These are phyloP conservation scores for Ecliptopera silaceata DNA, from an alignment of 2,888 invertebrate genomes.

Conservation along the genomic window DNA sequence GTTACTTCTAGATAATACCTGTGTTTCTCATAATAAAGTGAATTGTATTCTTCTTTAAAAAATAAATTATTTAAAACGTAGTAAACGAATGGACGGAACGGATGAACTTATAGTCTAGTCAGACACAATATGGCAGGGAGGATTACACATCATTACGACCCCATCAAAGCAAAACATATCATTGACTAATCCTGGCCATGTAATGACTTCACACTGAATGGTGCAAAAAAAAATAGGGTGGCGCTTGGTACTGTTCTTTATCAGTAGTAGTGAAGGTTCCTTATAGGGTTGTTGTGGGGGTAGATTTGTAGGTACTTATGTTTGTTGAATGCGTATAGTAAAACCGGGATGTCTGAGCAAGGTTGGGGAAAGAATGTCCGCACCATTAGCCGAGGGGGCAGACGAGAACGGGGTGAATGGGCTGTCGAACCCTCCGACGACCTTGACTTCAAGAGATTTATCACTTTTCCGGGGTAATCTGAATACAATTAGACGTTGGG, in stretches of 20 bases:
- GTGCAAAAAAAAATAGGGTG: conserved; percentile 48
- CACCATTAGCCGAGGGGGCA: conserved; percentile 75
- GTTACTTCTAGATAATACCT: too few relatives aligned
- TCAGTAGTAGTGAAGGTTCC: conserved; percentile 45
- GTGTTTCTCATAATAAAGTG: too few relatives aligned
- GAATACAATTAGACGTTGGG: conserved; percentile 78
- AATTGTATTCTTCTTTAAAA: too few relatives aligned
- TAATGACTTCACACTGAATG: conserved; percentile 24
- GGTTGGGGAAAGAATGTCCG: conserved; percentile 75
- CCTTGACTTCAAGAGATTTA: conserved; percentile 79
- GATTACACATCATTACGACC: conserved; percentile 8
- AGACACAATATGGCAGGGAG: conserved; percentile 6
- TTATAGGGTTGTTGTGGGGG: conserved; percentile 45
- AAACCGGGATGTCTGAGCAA: conserved; percentile 61
- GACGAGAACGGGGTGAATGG: conserved; percentile 76
- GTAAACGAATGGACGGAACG: neutral
- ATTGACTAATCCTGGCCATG: conserved; percentile 21
- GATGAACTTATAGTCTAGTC: neutral
- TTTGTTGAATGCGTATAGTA: conserved; percentile 55
- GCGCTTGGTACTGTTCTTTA: conserved; percentile 39
- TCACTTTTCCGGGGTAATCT: conserved; percentile 79
- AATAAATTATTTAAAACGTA: too few relatives aligned
- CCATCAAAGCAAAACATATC: conserved; percentile 10
- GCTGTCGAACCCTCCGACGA: conserved; percentile 78
- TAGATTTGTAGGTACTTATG: conserved; percentile 45